Evolutionary conservation across 2,113 vertebrate species (phyloP).

Genomic region (Psettodes erumei): DNA sequence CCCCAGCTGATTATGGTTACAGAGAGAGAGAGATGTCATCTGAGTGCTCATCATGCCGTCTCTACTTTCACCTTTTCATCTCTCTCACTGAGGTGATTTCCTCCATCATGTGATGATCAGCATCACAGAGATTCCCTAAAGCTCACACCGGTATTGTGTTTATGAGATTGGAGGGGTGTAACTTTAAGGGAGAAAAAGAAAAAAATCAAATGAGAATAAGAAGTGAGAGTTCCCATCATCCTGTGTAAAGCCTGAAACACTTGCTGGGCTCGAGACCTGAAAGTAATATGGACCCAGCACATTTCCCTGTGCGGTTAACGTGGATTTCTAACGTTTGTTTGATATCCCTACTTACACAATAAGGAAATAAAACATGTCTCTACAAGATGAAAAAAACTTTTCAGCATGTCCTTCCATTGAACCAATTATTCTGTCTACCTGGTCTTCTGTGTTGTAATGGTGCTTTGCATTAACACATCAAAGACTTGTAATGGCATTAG

Average conservation of each 20-base stretch:
- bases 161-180: not conserved
- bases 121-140: conserved; percentile 35
- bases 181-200: not conserved
- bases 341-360: not conserved
- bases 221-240: not conserved
- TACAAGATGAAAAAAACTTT: not conserved
- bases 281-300: not conserved
- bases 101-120: conserved; percentile 65
- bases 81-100: conserved; percentile 38
- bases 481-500: too few relatives aligned
- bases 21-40: conserved; percentile 2
- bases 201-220: not conserved
- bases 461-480: too few relatives aligned
- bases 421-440: too few relatives aligned
- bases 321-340: not conserved
- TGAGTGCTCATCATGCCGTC: too few relatives aligned
- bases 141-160: not conserved
- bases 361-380: not conserved
- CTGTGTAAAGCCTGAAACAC: not conserved
- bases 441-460: too few relatives aligned
- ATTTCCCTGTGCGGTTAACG: not conserved
- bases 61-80: conserved; percentile 40
- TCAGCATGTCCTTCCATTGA: not conserved
- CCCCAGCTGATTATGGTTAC: conserved; percentile 18
- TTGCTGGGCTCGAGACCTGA: not conserved